phyloP scores from a whole-genome alignment of 1,140 invertebrate genomes.

The Dendroctonus ponderosae region DNA sequence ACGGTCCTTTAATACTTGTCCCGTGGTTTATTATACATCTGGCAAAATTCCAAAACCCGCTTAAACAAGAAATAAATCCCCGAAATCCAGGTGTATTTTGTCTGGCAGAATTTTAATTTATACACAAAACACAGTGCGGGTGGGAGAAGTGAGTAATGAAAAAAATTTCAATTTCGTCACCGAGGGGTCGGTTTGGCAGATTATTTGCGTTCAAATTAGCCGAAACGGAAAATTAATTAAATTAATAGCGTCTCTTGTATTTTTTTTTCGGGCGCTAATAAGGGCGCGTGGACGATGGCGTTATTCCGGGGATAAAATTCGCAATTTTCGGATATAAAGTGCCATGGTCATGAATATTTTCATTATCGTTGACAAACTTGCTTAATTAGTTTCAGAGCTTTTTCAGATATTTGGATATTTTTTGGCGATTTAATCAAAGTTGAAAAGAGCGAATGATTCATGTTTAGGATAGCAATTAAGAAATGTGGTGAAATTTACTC shows the following conservation, averaged over 20 bases:
- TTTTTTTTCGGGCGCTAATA: not conserved
- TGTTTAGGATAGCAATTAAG: too few species aligned
- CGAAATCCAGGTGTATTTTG: slow-evolving; percentile 18
- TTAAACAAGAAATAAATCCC: slow-evolving; percentile 15
- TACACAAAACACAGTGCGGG: slow-evolving; percentile 3
- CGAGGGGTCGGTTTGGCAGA: not conserved
- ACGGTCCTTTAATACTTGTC: slow-evolving; percentile 13
- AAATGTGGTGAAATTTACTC: too few species aligned
- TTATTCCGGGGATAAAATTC: too few species aligned
- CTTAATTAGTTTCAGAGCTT: too few species aligned
- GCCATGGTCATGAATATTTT: too few species aligned
- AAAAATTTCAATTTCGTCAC: slow-evolving; percentile 10
- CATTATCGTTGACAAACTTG: too few species aligned
- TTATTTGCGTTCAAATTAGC: slow-evolving; percentile 7
- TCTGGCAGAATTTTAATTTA: slow-evolving; percentile 16
- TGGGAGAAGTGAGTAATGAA: slow-evolving; percentile 7
- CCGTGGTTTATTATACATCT: not conserved
- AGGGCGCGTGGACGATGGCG: too few species aligned
- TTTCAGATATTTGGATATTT: too few species aligned
- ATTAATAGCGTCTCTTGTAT: not conserved
- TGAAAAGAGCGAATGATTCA: too few species aligned
- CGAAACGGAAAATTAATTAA: slow-evolving; percentile 5
- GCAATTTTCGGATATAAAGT: too few species aligned
- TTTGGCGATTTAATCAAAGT: too few species aligned
- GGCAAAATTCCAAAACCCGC: not conserved